Conservation (phyloP, 1,140 invertebrate genomes). For the Drosophila pruinosa region DNA sequence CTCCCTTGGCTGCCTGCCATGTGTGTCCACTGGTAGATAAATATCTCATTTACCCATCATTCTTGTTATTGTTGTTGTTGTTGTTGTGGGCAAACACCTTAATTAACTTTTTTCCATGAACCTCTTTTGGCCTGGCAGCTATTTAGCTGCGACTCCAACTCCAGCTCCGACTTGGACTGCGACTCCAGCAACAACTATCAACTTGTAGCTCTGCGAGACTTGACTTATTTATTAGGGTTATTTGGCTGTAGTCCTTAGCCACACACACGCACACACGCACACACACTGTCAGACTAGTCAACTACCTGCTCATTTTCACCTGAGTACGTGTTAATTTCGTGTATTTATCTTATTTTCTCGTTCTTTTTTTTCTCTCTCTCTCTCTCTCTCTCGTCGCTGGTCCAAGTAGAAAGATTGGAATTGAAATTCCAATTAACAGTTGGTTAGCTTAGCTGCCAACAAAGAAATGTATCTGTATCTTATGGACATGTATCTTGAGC, state of each 20-base stretch:
- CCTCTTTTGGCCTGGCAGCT: slow-evolving; percentile 51
- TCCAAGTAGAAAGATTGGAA: slow-evolving; percentile 29
- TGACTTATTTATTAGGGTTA: slow-evolving; percentile 80
- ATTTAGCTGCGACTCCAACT: neutral
- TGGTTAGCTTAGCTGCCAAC: slow-evolving; percentile 11
- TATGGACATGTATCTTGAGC: slow-evolving; percentile 5
- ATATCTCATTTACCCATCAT: slow-evolving; percentile 75
- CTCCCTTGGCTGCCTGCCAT: neutral
- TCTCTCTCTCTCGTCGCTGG: slow-evolving; percentile 38
- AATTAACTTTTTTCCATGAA: slow-evolving; percentile 75
- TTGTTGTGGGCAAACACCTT: slow-evolving; percentile 71
- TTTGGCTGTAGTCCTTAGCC: slow-evolving; percentile 54
- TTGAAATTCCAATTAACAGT: slow-evolving; percentile 73
- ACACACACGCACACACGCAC: slow-evolving; percentile 20
- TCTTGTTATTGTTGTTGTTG: no score
- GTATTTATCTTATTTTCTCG: slow-evolving; percentile 64
- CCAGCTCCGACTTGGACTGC: neutral
- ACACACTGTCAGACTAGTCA: slow-evolving; percentile 8
- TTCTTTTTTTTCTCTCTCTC: slow-evolving; percentile 27
- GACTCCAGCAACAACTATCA: slow-evolving; percentile 1
- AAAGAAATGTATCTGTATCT: slow-evolving; percentile 50
- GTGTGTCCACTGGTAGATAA: slow-evolving; percentile 59
- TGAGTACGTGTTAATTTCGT: slow-evolving; percentile 80
- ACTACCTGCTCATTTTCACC: slow-evolving; percentile 77
- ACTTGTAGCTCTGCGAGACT: slow-evolving; percentile 54